Evolutionary conservation across 2,113 vertebrate genomes (phyloP).

Genomic region (Rhadina sibilatrix): DNA sequence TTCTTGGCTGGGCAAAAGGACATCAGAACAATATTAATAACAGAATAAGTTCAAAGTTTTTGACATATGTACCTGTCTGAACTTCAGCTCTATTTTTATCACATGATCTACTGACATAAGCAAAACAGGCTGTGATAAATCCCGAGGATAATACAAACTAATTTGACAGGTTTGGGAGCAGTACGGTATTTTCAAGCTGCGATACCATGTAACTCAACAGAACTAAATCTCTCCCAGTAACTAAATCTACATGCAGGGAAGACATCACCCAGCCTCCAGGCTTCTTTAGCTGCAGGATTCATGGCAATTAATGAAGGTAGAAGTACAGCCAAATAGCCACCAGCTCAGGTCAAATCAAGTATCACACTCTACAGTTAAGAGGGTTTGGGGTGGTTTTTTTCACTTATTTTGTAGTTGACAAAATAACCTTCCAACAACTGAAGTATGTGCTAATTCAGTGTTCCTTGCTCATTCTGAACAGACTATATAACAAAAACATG

Average conservation of each 20-base stretch:
- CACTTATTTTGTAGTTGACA: background rate
- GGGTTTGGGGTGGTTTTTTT: rapidly evolving
- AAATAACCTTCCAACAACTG: background rate
- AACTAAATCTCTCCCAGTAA: background rate
- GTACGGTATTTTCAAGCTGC: background rate
- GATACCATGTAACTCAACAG: background rate
- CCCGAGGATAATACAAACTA: background rate
- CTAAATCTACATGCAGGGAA: background rate
- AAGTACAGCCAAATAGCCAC: background rate
- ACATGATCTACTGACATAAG: background rate
- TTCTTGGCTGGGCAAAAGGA: background rate
- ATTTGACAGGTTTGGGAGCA: background rate
- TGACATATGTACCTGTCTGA: background rate
- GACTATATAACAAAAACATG: background rate
- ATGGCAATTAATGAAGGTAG: background rate
- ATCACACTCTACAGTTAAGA: background rate
- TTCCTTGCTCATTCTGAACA: background rate
- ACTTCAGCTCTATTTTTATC: background rate
- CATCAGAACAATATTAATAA: background rate
- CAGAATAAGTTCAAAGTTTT: background rate
- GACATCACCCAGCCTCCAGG: background rate
- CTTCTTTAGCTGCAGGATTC: background rate
- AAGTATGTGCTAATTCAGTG: background rate
- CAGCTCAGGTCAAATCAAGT: background rate
- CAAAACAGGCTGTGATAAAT: background rate